Conservation (phyloP, 2,797 vertebrate genomes). For the Anomalospiza imberbis region DNA sequence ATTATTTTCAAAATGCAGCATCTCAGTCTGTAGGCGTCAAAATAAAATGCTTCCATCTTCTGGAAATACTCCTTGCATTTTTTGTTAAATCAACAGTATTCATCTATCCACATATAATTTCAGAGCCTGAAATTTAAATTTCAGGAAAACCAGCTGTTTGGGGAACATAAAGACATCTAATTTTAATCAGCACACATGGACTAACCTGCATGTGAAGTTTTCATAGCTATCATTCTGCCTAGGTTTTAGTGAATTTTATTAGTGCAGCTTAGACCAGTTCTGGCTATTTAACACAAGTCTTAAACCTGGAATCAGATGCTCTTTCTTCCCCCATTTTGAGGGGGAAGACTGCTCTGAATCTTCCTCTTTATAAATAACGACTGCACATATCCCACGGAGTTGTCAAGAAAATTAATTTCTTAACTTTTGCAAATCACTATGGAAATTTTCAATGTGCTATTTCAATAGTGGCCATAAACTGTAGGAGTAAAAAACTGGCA, state of each 20-base stretch:
- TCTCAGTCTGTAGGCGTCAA: not conserved
- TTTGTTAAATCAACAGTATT: not conserved
- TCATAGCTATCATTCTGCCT: not conserved
- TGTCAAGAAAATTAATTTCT: conserved; percentile 35
- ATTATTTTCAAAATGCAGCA: not conserved
- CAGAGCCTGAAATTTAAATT: not conserved
- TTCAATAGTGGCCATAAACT: conserved; percentile 8
- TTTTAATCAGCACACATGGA: not conserved
- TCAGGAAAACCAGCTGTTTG: not conserved
- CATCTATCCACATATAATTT: not conserved
- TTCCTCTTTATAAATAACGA: not conserved
- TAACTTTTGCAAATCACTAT: conserved; percentile 36
- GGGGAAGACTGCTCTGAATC: not conserved
- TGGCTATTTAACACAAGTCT: not conserved
- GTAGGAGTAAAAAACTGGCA: not conserved
- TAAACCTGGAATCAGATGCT: not conserved
- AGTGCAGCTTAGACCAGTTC: not conserved
- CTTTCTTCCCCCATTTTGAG: not conserved
- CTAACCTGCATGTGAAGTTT: not conserved
- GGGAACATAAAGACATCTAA: not conserved
- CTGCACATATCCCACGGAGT: not conserved
- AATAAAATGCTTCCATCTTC: not conserved
- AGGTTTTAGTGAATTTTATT: not conserved
- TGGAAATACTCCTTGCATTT: not conserved
- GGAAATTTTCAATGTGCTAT: conserved; percentile 2